These are phyloP conservation scores for Drosophila picticornis DNA, from an alignment of 2,888 invertebrate species.

Conservation along the genomic window DNA sequence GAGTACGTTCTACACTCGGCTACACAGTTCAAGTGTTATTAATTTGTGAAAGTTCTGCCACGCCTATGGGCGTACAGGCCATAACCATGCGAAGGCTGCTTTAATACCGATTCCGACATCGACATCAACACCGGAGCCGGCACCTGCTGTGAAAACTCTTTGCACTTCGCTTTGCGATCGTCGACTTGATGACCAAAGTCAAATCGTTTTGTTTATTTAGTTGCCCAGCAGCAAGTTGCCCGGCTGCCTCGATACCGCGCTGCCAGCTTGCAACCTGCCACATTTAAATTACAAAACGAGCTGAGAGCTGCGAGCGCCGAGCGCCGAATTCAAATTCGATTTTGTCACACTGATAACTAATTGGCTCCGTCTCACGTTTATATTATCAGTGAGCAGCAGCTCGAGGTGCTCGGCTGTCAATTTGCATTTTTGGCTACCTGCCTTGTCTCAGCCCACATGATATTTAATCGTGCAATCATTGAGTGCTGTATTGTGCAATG, in stretches of 20 bases:
- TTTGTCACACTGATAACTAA: slow-evolving; percentile 70
- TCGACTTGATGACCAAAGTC: slow-evolving; percentile 41
- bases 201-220: slow-evolving; percentile 51
- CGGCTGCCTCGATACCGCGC: neutral
- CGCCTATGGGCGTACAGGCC: slow-evolving; percentile 44
- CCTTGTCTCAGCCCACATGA: too few species aligned
- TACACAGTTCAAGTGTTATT: slow-evolving; percentile 64
- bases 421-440: slow-evolving; percentile 32
- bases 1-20: slow-evolving; percentile 39
- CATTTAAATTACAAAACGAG: slow-evolving; percentile 74
- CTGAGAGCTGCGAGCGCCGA: slow-evolving; percentile 13
- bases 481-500: slow-evolving; percentile 5
- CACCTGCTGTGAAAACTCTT: slow-evolving; percentile 60
- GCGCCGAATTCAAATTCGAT: slow-evolving; percentile 46
- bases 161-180: slow-evolving; percentile 21
- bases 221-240: slow-evolving; percentile 27
- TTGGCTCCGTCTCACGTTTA: slow-evolving; percentile 48
- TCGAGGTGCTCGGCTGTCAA: slow-evolving; percentile 32
- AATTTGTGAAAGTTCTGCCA: slow-evolving; percentile 80
- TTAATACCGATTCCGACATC: slow-evolving; percentile 6
- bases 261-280: slow-evolving; percentile 52
- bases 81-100: slow-evolving; percentile 6
- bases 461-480: slow-evolving; percentile 11
- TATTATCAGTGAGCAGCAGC: slow-evolving; percentile 31
- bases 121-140: slow-evolving; percentile 14